A percentile compares a stretch with the other conserved stretches of the same genome.
phyloP scores from a whole-genome alignment of 2,888 invertebrate species.

The Agrilus mali region DNA sequence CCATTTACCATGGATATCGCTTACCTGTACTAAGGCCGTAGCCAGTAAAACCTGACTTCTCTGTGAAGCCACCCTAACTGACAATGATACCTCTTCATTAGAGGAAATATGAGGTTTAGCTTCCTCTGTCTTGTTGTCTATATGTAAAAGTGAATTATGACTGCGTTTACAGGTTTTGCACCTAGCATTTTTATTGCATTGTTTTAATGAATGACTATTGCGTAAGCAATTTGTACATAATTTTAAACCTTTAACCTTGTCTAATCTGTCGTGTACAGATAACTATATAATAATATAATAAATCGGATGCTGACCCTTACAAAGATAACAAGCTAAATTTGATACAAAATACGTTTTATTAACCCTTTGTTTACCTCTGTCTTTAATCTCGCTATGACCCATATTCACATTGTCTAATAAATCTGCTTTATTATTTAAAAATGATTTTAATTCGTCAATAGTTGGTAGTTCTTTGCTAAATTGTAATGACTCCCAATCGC shows the following conservation, averaged over 20 bases:
- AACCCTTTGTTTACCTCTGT: no score
- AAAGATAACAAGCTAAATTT: neutral
- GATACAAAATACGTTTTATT: no score
- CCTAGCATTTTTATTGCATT: neutral
- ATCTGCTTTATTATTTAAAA: no score
- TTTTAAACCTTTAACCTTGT: neutral
- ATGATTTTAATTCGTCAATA: no score
- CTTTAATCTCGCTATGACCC: neutral
- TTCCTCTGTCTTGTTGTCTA: neutral
- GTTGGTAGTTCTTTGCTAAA: neutral
- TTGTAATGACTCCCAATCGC: neutral
- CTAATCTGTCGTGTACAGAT: neutral
- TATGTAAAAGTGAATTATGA: constrained; percentile 1
- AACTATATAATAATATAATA: neutral
- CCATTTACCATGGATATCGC: neutral
- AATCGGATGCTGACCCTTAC: neutral
- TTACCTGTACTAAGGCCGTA: constrained; percentile 2
- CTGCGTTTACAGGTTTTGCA: constrained; percentile 1
- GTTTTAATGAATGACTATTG: neutral
- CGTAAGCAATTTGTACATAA: constrained; percentile 3
- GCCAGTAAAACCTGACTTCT: constrained; percentile 2
- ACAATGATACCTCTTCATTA: neutral
- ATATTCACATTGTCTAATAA: neutral
- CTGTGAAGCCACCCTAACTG: neutral
- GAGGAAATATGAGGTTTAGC: neutral